phyloP scores from a whole-genome alignment of 2,888 invertebrate species.

The Thumatha senex region DNA sequence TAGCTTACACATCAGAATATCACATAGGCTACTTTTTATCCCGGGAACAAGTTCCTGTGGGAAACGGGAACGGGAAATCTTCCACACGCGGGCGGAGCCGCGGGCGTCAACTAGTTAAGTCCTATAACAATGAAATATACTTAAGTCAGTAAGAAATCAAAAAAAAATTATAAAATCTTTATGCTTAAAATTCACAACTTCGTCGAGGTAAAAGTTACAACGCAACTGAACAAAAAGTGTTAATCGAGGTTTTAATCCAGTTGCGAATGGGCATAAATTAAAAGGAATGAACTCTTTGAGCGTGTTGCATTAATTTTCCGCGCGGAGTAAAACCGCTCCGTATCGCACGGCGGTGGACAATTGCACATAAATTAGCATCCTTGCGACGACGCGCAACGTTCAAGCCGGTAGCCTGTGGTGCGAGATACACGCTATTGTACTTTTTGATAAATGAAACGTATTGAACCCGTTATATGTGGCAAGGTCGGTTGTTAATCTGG shows the following conservation, averaged over 20 bases:
- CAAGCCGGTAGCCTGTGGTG: constrained; percentile 5
- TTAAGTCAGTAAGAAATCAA: too few relatives aligned
- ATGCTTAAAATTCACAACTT: background rate
- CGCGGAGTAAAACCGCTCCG: constrained; percentile 26
- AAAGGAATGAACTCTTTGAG: constrained; percentile 33
- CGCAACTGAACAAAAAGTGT: constrained; percentile 14
- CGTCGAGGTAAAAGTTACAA: background rate
- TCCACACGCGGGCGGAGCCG: too few relatives aligned
- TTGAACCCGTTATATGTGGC: background rate
- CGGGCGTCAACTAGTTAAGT: too few relatives aligned
- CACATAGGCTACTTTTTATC: too few relatives aligned
- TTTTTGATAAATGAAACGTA: background rate
- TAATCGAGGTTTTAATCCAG: constrained; percentile 20
- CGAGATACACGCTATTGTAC: constrained; percentile 15
- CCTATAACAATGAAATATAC: too few relatives aligned
- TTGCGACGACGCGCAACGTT: constrained; percentile 24
- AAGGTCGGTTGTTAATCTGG: too few relatives aligned
- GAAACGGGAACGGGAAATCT: too few relatives aligned
- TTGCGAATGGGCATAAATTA: constrained; percentile 28
- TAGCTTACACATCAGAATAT: too few relatives aligned
- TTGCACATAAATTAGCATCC: constrained; percentile 42
- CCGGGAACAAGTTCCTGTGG: too few relatives aligned
- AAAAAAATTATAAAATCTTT: too few relatives aligned
- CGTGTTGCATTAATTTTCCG: constrained; percentile 27
- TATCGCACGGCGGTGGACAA: constrained; percentile 35